Percentiles rank a stretch among this genome's conserved stretches.
These are phyloP conservation scores for Leucophenga varia DNA, from an alignment of 1,140 invertebrate species.

Conservation along the genomic window DNA sequence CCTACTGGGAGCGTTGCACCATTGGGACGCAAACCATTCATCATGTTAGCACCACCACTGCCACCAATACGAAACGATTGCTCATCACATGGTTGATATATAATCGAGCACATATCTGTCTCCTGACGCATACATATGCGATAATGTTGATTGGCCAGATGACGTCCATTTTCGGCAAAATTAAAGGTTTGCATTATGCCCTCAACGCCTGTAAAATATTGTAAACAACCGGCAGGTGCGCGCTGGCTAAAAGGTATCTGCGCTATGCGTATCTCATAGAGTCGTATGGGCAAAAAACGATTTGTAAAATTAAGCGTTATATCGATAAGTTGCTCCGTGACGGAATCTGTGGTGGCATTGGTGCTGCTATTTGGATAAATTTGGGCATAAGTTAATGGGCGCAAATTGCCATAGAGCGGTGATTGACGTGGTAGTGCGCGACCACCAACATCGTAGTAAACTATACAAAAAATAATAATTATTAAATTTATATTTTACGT, in stretches of 20 bases:
- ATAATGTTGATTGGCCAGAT: conserved; percentile 77
- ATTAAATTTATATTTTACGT: neutral
- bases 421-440: conserved; percentile 36
- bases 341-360: conserved; percentile 9
- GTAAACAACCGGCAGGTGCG: conserved; percentile 72
- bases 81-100: conserved; percentile 71
- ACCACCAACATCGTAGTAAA: conserved; percentile 68
- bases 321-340: conserved; percentile 30
- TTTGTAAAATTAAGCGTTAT: conserved; percentile 57
- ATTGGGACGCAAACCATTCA: conserved; percentile 4
- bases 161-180: conserved; percentile 76
- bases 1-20: neutral
- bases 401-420: conserved; percentile 37
- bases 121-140: conserved; percentile 74
- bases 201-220: conserved; percentile 65
- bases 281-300: conserved; percentile 61
- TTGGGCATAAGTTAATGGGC: conserved; percentile 16
- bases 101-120: conserved; percentile 71
- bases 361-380: conserved; percentile 7
- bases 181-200: conserved; percentile 70
- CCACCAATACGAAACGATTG: conserved; percentile 75
- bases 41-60: conserved; percentile 13
- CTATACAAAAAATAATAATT: conserved; percentile 53
- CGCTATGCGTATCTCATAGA: conserved; percentile 74
- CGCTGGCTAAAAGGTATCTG: conserved; percentile 73